A percentile compares a stretch with the other conserved stretches of the same genome.
Conservation (phyloP, 1,140 invertebrate genomes). For the Steinernema khuongi region DNA sequence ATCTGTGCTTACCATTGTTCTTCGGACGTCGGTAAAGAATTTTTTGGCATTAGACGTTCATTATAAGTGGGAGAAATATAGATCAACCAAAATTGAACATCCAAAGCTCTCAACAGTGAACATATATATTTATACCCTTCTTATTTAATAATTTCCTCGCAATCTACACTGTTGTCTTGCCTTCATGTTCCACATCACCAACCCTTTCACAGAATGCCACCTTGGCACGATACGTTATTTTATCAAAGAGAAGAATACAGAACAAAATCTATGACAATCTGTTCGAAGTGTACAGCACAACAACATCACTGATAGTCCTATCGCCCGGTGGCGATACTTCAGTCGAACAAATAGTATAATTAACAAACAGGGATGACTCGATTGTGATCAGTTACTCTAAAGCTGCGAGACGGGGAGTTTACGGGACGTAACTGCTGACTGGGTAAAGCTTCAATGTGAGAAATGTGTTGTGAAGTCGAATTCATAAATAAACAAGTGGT, state of each 20-base stretch:
- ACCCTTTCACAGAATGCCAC: no score
- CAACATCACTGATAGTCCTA: constrained; percentile 1
- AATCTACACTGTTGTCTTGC: no score
- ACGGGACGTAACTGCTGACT: background rate
- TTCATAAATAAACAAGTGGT: background rate
- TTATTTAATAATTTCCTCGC: no score
- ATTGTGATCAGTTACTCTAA: background rate
- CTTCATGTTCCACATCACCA: no score
- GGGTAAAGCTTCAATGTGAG: background rate
- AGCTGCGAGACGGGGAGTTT: background rate
- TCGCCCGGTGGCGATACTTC: background rate
- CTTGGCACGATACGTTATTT: no score
- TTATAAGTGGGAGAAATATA: no score
- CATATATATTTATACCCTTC: no score
- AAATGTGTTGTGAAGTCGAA: background rate
- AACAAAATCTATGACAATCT: constrained; percentile 15
- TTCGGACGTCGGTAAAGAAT: no score
- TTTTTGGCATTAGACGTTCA: no score
- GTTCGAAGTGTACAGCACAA: constrained; percentile 11
- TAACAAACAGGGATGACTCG: background rate
- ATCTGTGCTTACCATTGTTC: no score
- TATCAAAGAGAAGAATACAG: constrained; percentile 2
- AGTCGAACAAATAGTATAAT: background rate
- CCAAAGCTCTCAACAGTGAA: no score
- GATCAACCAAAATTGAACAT: no score